Base-by-base conservation (phyloP, 2,888 invertebrate species). In the Pseudanteris insignis region DNA sequence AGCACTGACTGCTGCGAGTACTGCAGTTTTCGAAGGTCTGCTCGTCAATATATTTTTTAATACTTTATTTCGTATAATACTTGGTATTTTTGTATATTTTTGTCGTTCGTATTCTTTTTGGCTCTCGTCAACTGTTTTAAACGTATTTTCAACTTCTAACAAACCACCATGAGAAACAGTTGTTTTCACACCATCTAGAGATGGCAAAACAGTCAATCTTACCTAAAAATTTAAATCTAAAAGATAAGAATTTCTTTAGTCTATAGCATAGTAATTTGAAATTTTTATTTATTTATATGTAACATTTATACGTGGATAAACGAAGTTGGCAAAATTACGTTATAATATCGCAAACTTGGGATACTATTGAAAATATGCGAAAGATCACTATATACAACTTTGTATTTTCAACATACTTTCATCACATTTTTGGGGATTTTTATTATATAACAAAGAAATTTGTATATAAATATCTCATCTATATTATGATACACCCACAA, bases 1-100 rank as follows among this genome's bases (percentile, higher is more conserved):
- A 9, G 90, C 90, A 0, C 90, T 88, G 0, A 90, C 88, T 0
- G 89, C 89, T 4, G 89, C 89, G 62, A 89, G 73, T 24, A 89
- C 84, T 0, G 88, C 86, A 0, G 87, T 84, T 66, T 84, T 85
- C 69, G 88, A 86, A 2, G 81, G 77, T 34, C 68, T 71, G 80
- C 77, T 81, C 77, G 75, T 65, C 21, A 67, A 32, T 0, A 65
- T 66, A 44, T 73, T 71, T 34, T 72, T 71, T 18, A 73, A 67
- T 0, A 76, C 63, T 55, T 70, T 71, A 21, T 66, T 75, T 29
- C 67, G 73, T 13, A 71, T 30, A 11, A 71, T 25, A 13, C 44
- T 53, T 44, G 58, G 53, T 10, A 34, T 18, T 36, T 59, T 66
- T 41, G 63, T 48, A 53, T 48, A 66, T 63, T 73, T 55, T 64